Base-by-base conservation (phyloP, 2,113 vertebrate genomes). In the Pluvianellus socialis region DNA sequence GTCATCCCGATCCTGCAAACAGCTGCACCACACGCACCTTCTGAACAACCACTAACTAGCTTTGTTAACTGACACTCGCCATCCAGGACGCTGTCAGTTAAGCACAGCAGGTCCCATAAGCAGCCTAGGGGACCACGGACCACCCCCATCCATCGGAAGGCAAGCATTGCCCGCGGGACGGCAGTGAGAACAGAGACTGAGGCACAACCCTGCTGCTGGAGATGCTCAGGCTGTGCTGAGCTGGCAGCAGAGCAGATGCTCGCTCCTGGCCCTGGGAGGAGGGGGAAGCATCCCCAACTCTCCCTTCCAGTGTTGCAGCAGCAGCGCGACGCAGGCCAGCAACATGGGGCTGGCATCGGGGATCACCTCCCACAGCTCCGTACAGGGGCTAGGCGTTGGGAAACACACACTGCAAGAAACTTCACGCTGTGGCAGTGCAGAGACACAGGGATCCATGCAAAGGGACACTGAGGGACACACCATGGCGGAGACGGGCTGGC, bases 141-240 rank as follows among this genome's bases (percentile, higher is more conserved):
- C 68, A 27, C 26, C 32, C 55, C 28, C 30, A 32, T 10, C 40
- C 23, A 5, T 50, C 5, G 4, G 4, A 63, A 75, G 45, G 55
- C 35, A 45, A 67, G 14, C 22, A 42, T 0, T 67, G 20, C 58
- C 28, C 4, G 3, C 0, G 0, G 38, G 50, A 53, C 6, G 5
- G 42, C 47, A 40, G 9, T 6, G 47, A 18, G 56, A 70, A 74
- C 14, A 26, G 63, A 90, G 66, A 21, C 71, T n/a, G 50, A 66
- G 45, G 32, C 40, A 19, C 53, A 65, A 8, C 18, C 42, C 33
- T 5, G 24, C 52, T 30, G 35, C 45, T 1, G 4, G 72, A 65
- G 85, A 14, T 18, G 26, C 59, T 71, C 35, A 8, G 58, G 30
- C 55, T 86, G 9, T 2, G 3, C 49, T 3, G 10, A 32, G 40